Evolutionary conservation across 2,113 vertebrate genomes (phyloP).

Genomic region (Aspiorhynchus laticeps): DNA sequence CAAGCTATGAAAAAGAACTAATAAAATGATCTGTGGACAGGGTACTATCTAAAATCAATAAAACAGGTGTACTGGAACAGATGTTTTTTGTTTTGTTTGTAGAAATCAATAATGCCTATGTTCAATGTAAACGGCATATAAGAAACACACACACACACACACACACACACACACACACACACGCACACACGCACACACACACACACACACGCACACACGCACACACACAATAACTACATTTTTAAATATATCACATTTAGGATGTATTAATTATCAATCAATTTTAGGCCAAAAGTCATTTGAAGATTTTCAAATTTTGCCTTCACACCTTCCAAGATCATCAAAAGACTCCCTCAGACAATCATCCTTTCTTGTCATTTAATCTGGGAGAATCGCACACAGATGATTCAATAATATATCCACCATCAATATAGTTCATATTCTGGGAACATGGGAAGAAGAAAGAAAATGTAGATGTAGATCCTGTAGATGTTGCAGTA

Average conservation of each 20-base stretch:
- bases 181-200: background rate
- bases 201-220: background rate
- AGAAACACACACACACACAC: background rate
- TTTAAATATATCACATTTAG: background rate
- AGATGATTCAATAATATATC: background rate
- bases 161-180: background rate
- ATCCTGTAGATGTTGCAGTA: background rate
- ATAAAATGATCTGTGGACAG: background rate
- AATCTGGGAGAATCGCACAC: background rate
- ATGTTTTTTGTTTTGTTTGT: background rate
- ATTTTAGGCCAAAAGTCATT: background rate
- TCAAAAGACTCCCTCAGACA: background rate
- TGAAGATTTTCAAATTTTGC: background rate
- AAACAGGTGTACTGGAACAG: background rate
- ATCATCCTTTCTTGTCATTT: background rate
- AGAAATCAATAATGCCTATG: background rate
- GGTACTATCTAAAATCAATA: background rate
- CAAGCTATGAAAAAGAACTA: background rate
- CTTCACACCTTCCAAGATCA: background rate
- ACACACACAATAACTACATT: background rate
- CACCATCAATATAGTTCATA: background rate
- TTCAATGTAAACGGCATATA: background rate
- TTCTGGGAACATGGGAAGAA: background rate
- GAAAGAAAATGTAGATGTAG: no score
- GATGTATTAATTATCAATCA: background rate